These are phyloP conservation scores for Ammospiza maritima DNA, from an alignment of 2,797 vertebrate species.

Conservation along the genomic window DNA sequence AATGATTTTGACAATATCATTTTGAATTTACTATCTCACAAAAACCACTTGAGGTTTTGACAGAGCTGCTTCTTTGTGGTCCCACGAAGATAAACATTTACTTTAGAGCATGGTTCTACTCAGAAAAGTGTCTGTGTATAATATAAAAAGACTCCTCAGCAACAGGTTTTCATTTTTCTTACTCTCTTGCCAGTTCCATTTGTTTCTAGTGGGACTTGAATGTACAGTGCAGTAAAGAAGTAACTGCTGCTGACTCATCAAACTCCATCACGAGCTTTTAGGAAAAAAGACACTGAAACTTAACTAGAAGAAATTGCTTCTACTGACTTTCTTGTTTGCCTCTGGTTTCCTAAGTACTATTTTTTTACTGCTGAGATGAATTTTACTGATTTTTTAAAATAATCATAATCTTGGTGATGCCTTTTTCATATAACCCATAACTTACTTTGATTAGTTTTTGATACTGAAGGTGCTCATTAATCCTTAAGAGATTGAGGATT, in stretches of 20 bases:
- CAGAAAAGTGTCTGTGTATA: background rate
- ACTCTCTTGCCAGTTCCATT: background rate
- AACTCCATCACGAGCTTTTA: background rate
- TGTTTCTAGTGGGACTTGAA: background rate
- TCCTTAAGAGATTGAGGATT: background rate
- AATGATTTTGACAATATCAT: background rate
- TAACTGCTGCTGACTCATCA: background rate
- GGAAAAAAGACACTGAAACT: background rate
- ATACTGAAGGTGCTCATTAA: background rate
- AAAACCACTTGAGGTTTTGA: slow-evolving; percentile 4
- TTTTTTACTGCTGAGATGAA: background rate
- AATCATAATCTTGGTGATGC: background rate
- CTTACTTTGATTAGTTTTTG: background rate
- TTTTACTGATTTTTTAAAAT: background rate
- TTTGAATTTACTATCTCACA: background rate
- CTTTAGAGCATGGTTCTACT: background rate
- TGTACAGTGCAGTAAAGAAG: background rate
- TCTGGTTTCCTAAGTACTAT: background rate
- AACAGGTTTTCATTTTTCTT: background rate
- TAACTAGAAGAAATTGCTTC: background rate
- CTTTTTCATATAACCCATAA: background rate
- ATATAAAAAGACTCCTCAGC: background rate
- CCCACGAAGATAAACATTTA: background rate
- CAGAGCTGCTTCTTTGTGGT: background rate
- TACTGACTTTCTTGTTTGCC: background rate